phyloP scores from a whole-genome alignment of 2,113 vertebrate species.

The Stomatorhinus ivindoensis region DNA sequence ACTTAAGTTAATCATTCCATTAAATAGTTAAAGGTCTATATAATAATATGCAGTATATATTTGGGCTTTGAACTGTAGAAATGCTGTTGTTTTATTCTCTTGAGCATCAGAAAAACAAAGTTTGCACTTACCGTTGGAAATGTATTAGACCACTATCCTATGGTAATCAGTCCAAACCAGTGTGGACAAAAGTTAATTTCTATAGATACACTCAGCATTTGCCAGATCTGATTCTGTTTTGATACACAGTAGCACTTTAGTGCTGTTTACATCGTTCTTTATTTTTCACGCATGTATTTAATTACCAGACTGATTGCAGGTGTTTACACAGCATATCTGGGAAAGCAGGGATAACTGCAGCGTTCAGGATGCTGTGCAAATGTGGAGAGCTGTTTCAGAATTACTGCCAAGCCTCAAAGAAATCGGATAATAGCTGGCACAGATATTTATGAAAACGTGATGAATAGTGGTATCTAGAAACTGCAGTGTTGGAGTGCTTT shows the following conservation, averaged over 20 bases:
- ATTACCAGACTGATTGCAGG: not conserved
- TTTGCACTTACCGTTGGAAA: not conserved
- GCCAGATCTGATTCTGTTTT: not conserved
- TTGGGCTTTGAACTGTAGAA: not conserved
- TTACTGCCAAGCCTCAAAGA: not conserved
- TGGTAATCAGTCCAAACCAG: not conserved
- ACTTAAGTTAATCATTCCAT: not conserved
- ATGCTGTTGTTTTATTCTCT: not conserved
- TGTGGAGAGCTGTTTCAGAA: not conserved
- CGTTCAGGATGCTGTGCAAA: not conserved
- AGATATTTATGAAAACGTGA: not conserved
- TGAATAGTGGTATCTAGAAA: not conserved
- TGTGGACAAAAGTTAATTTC: not conserved
- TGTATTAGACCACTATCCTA: not conserved
- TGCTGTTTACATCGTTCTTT: not conserved
- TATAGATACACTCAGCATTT: not conserved
- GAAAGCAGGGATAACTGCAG: not conserved
- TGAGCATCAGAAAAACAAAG: not conserved
- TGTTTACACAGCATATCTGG: not conserved
- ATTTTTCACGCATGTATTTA: not conserved
- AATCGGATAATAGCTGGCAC: not conserved
- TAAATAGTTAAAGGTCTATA: not conserved
- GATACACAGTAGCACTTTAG: not conserved
- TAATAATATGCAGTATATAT: not conserved
- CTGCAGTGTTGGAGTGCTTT: not conserved